Evolutionary conservation across 2,113 vertebrate species (phyloP).

Genomic region (Pseudonaja textilis): DNA sequence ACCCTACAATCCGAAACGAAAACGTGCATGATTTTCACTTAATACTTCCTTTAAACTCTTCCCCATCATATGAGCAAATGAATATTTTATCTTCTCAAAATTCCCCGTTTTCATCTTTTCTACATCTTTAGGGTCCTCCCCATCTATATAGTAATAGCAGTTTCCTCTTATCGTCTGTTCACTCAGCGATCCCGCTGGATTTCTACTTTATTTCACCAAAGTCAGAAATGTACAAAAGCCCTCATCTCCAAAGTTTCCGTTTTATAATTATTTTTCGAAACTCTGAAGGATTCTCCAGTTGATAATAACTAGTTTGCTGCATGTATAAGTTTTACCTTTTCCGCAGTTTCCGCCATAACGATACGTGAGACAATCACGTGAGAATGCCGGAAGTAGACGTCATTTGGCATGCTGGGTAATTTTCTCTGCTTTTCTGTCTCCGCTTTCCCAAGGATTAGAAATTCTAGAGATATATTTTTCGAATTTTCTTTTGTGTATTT

Average conservation of each 20-base stretch:
- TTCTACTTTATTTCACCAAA: neutral
- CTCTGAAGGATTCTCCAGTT: neutral
- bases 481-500: neutral
- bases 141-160: neutral
- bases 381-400: slow-evolving; percentile 40
- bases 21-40: neutral
- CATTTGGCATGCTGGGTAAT: slow-evolving; percentile 59
- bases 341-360: slow-evolving; percentile 84
- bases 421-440: neutral
- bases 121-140: neutral
- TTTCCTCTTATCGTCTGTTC: neutral
- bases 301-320: too few relatives aligned
- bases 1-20: neutral
- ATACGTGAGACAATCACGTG: slow-evolving; percentile 68
- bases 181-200: neutral
- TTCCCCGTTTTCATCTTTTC: neutral
- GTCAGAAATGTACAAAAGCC: too few relatives aligned
- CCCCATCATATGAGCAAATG: fast-evolving
- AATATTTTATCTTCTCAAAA: neutral
- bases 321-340: slow-evolving; percentile 71
- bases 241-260: too few relatives aligned
- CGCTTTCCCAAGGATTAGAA: neutral
- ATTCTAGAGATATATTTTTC: neutral
- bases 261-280: neutral
- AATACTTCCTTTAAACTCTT: neutral